A percentile compares a stretch with the other conserved stretches of the same genome.
phyloP scores from a whole-genome alignment of 2,797 vertebrate species.

The Phaenicophaeus curvirostris region DNA sequence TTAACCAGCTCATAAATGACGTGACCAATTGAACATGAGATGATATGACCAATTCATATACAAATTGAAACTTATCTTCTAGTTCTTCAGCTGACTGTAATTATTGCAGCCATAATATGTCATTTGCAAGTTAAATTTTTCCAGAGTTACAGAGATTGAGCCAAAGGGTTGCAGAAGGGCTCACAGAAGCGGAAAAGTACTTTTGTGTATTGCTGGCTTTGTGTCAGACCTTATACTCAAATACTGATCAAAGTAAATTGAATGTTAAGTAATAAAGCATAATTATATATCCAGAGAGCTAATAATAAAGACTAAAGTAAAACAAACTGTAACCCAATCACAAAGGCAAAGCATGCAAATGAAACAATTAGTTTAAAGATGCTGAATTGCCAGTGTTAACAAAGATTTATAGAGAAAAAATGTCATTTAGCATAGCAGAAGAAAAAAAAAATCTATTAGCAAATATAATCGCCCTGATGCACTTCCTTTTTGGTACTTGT shows the following conservation, averaged over 20 bases:
- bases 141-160: not conserved
- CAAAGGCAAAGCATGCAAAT: constrained; percentile 36
- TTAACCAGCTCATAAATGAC: not conserved
- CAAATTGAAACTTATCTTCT: not conserved
- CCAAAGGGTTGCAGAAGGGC: not conserved
- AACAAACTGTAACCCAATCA: constrained; percentile 54
- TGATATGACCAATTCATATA: not conserved
- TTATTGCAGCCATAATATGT: not conserved
- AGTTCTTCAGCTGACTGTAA: not conserved
- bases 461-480: constrained; percentile 50
- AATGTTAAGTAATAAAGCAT: constrained; percentile 34
- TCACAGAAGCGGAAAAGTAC: not conserved
- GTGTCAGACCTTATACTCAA: not conserved
- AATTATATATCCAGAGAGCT: constrained; percentile 38
- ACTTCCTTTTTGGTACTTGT: constrained; percentile 9
- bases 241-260: constrained; percentile 11
- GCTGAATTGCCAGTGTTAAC: constrained; percentile 12
- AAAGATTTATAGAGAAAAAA: constrained; percentile 50
- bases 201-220: not conserved
- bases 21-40: not conserved
- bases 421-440: not conserved
- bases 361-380: constrained; percentile 46
- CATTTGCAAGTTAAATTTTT: not conserved
- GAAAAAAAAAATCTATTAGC: constrained; percentile 19
- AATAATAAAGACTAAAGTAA: constrained; percentile 31